Base-by-base conservation (phyloP, 2,113 vertebrate species). In the Cynopterus brachyotis region DNA sequence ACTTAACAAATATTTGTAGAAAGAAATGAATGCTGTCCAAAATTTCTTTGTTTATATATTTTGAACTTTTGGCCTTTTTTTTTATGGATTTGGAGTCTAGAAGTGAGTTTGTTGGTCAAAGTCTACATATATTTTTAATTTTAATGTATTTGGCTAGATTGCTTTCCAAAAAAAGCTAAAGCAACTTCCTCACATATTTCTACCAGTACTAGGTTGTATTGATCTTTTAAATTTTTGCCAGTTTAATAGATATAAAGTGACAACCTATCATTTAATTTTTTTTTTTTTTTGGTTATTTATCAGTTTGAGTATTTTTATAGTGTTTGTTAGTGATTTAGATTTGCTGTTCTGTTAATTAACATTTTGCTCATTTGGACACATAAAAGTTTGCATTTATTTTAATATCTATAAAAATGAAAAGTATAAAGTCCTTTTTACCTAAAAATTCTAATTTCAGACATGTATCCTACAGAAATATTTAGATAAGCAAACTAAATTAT, bases 241-340 rank as follows among this genome's bases (percentile, higher is more conserved):
- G 20, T 80, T 92, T 88, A 75, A 69, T 62, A 83, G 17, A n/a
- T 83, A 57, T 30, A 84, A 92, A 66, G 9, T 59, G 11, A 66
- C 89, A 75, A 7, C 7, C 9, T 26, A 47, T 60, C 75, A 15
- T 91, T 85, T 75, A 55, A 67, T 67, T 73, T 93, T 90, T 91
- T 32, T 91, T 32, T 96, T 91, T 96, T 94, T 24, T 32, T 94
- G 62, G 22, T 13, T 57, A 72, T 55, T 72, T 55, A 60, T 85
- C 26, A 70, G 9, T 89, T 72, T 94, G 30, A 70, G 10, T 70
- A 57, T 57, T 28, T 95, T 92, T 94, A 62, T 50, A 3, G 2
- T 50, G 11, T 79, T 69, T 59, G 7, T 66, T 88, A n/a, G 62
- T 81, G 20, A 50, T 86, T 95, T 87, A 17, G 11, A 79, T 67